A percentile compares a stretch with the other conserved stretches of the same genome.
Conservation (phyloP, 2,888 invertebrate species). For the Zaprionus lineosus region DNA sequence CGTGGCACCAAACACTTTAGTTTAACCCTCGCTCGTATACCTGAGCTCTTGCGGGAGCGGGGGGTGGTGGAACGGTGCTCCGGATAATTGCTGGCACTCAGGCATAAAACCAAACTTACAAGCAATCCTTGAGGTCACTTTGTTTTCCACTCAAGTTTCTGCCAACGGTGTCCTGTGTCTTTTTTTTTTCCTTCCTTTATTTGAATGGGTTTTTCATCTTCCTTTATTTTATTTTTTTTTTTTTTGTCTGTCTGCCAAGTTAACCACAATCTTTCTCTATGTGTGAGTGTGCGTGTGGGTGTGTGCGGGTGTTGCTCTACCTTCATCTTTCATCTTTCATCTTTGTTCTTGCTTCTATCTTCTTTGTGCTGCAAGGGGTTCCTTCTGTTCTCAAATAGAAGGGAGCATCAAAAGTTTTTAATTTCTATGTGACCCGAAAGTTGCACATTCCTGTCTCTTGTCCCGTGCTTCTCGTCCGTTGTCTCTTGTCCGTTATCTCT, state of each 20-base stretch:
- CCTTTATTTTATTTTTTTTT: conserved; percentile 14
- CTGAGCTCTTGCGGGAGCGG: neutral
- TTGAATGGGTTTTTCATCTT: neutral
- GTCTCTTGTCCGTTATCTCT: too few relatives aligned
- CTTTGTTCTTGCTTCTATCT: conserved; percentile 11
- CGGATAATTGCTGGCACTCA: conserved; percentile 64
- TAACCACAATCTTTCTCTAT: conserved; percentile 52
- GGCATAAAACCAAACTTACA: conserved; percentile 57
- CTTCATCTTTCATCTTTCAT: conserved; percentile 12
- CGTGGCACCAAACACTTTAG: conserved; percentile 47
- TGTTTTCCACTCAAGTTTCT: conserved; percentile 56
- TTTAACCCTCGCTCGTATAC: neutral
- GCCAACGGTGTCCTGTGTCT: conserved; percentile 33
- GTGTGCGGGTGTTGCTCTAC: conserved; percentile 18
- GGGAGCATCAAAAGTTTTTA: conserved; percentile 46
- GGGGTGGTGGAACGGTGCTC: conserved; percentile 23
- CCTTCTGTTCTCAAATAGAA: conserved; percentile 1
- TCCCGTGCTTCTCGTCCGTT: too few relatives aligned
- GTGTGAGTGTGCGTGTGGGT: conserved; percentile 21
- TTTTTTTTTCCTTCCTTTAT: neutral
- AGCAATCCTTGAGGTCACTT: conserved; percentile 65
- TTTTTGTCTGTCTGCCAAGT: conserved; percentile 55
- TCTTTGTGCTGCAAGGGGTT: too few relatives aligned
- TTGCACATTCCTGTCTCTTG: too few relatives aligned
- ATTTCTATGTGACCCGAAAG: conserved; percentile 35